These are phyloP conservation scores for Lophius americanus DNA, from an alignment of 2,797 vertebrate species.

Conservation along the genomic window DNA sequence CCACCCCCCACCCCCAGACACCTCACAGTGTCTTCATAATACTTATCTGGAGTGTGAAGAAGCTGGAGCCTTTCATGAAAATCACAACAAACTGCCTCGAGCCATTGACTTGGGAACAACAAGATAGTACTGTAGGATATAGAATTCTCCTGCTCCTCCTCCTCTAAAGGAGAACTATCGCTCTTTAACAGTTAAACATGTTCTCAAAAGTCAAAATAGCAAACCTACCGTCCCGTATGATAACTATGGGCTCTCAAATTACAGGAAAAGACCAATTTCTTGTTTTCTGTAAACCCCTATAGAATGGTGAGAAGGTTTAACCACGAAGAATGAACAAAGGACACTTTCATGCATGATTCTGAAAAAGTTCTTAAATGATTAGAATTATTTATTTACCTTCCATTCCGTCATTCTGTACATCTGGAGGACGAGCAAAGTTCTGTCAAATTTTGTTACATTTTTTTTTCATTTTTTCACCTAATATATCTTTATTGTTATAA, in stretches of 20 bases:
- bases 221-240: background rate
- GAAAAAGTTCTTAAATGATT: no score
- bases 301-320: background rate
- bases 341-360: background rate
- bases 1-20: background rate
- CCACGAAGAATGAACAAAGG: background rate
- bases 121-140: no score
- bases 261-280: background rate
- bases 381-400: no score
- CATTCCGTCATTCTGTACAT: no score
- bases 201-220: background rate
- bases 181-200: background rate
- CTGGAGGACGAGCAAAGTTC: no score
- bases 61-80: constrained; percentile 35
- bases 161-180: background rate
- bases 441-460: no score
- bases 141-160: background rate
- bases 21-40: constrained; percentile 8
- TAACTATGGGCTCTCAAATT: background rate
- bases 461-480: no score
- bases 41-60: constrained; percentile 25
- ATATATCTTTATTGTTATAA: no score
- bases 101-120: background rate
- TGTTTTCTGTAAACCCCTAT: background rate
- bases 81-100: constrained; percentile 31